Percentiles rank a stretch among this genome's conserved stretches.
Conservation (phyloP, 2,113 vertebrate genomes). For the Dasypus novemcinctus region DNA sequence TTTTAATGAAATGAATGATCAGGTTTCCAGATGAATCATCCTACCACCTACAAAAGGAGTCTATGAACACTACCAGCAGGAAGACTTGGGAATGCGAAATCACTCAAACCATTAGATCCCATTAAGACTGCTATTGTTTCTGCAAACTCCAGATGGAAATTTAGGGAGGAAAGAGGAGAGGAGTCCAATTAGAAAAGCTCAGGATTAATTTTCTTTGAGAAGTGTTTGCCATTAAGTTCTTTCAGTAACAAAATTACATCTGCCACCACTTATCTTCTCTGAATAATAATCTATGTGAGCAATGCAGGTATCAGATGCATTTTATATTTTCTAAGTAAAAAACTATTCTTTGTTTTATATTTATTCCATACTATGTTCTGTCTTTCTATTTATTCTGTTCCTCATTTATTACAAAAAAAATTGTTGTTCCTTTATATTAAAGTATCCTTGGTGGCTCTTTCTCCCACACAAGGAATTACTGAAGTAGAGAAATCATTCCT, state of each 20-base stretch:
- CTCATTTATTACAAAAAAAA: background rate
- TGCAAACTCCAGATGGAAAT: constrained; percentile 52
- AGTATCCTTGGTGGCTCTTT: background rate
- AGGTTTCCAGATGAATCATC: constrained; percentile 23
- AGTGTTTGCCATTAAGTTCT: background rate
- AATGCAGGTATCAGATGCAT: background rate
- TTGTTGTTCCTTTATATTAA: background rate
- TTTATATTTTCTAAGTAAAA: constrained; percentile 61
- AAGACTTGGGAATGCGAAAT: constrained; percentile 51
- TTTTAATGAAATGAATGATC: constrained; percentile 31
- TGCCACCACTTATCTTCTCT: constrained; percentile 37
- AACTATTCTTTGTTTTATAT: constrained; percentile 7
- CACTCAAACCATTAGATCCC: constrained; percentile 39
- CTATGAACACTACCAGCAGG: constrained; percentile 15
- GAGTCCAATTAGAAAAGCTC: constrained; percentile 30
- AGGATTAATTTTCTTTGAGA: constrained; percentile 40
- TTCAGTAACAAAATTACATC: background rate
- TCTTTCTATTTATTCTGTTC: constrained; percentile 59
- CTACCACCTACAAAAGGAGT: background rate
- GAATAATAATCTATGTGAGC: background rate
- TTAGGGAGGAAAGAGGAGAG: constrained; percentile 41
- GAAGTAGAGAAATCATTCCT: background rate
- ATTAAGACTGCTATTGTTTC: constrained; percentile 47
- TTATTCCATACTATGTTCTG: constrained; percentile 42
- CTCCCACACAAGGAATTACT: background rate